Evolutionary conservation across 2,797 vertebrate species (phyloP).

Genomic region (Macropus fuliginosus): DNA sequence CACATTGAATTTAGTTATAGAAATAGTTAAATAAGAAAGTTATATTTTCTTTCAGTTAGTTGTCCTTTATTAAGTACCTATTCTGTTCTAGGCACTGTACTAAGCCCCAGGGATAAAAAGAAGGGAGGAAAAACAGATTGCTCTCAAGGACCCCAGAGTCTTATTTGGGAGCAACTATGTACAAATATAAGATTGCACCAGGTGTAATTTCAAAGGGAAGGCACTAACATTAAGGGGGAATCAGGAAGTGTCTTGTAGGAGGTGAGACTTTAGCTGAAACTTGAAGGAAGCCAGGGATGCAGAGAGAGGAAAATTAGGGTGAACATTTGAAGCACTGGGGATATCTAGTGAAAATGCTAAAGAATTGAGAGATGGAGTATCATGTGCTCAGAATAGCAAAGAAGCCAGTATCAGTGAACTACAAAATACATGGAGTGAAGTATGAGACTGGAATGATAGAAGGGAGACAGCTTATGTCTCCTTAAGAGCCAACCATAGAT

Average conservation of each 20-base stretch:
- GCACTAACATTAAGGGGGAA: neutral
- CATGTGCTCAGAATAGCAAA: too few species aligned
- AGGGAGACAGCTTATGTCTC: too few species aligned
- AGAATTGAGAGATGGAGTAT: too few species aligned
- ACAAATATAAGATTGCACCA: neutral
- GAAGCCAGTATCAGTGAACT: too few species aligned
- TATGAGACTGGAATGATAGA: too few species aligned
- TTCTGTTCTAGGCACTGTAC: neutral
- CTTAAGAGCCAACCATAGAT: too few species aligned
- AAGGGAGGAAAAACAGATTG: neutral
- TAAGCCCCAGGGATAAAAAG: neutral
- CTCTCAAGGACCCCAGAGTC: neutral
- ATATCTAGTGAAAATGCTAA: too few species aligned
- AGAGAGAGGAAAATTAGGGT: too few species aligned
- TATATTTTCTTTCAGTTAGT: neutral
- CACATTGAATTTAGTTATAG: constrained; percentile 3
- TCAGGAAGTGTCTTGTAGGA: neutral
- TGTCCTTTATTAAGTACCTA: constrained; percentile 29
- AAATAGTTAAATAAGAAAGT: neutral
- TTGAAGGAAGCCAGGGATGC: too few species aligned
- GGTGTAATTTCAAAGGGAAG: neutral
- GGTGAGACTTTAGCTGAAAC: neutral
- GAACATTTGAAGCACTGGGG: too few species aligned
- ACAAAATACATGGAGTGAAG: too few species aligned
- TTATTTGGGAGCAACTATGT: neutral